These are phyloP conservation scores for Clarias fuscus DNA, from an alignment of 2,797 vertebrate genomes.

Conservation along the genomic window DNA sequence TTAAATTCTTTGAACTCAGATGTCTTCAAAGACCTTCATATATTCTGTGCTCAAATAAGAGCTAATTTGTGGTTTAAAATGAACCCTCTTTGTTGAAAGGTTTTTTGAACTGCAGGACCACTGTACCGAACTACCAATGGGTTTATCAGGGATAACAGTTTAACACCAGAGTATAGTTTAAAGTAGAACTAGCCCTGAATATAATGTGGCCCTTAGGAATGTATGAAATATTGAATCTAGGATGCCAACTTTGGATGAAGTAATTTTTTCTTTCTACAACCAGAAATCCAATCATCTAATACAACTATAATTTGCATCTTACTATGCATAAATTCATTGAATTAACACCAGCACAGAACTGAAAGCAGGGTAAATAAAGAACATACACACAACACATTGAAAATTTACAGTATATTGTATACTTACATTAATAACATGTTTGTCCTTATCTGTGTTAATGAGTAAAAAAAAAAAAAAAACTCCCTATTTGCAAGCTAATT, in stretches of 20 bases:
- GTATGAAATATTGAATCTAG: neutral
- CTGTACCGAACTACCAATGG: neutral
- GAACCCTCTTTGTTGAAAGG: neutral
- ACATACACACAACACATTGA: neutral
- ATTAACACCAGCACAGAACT: neutral
- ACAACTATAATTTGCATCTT: neutral
- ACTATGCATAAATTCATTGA: neutral
- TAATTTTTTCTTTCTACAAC: neutral
- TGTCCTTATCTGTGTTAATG: neutral
- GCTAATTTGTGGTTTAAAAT: neutral
- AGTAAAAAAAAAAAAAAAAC: neutral
- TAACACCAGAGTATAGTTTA: neutral
- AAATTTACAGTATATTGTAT: neutral
- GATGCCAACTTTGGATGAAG: neutral
- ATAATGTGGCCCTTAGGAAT: neutral
- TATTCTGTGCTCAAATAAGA: neutral
- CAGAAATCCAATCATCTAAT: neutral
- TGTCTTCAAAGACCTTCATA: neutral
- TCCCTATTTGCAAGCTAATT: neutral
- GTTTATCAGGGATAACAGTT: neutral
- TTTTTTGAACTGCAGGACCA: neutral
- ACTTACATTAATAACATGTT: neutral
- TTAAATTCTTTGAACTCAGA: neutral
- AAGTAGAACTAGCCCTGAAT: neutral
- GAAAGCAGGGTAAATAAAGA: neutral